These are phyloP conservation scores for Gymnosoma rotundatum DNA, from an alignment of 2,888 invertebrate genomes.

Conservation along the genomic window DNA sequence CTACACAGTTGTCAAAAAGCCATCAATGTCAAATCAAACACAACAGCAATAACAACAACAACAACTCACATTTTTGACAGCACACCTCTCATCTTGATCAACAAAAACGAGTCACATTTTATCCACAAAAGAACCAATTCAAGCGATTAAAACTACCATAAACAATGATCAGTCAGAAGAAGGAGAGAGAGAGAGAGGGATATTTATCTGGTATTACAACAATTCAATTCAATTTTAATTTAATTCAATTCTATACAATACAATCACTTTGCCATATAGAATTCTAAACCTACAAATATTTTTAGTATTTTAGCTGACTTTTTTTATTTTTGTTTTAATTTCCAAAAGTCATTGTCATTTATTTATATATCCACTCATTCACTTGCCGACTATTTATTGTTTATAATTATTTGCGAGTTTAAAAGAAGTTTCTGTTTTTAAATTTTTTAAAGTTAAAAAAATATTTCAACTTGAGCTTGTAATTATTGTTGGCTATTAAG, in stretches of 20 bases:
- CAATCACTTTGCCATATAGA: constrained; percentile 39
- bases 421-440: background rate
- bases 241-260: constrained; percentile 46
- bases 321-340: constrained; percentile 43
- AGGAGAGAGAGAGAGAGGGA: constrained; percentile 1
- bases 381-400: constrained; percentile 35
- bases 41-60: constrained; percentile 68
- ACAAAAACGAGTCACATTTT: background rate
- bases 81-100: constrained; percentile 66
- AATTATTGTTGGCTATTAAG: constrained; percentile 31
- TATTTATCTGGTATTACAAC: constrained; percentile 31
- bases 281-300: background rate
- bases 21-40: constrained; percentile 73
- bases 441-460: constrained; percentile 9
- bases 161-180: background rate
- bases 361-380: constrained; percentile 22
- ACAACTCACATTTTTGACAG: constrained; percentile 73
- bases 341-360: constrained; percentile 44
- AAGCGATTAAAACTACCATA: background rate
- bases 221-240: constrained; percentile 52
- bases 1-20: constrained; percentile 71
- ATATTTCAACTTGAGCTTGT: constrained; percentile 7
- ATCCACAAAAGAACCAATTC: background rate
- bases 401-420: constrained; percentile 42
- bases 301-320: constrained; percentile 3